Base-by-base conservation (phyloP, 2,113 vertebrate species). In the Neoarius graeffei region DNA sequence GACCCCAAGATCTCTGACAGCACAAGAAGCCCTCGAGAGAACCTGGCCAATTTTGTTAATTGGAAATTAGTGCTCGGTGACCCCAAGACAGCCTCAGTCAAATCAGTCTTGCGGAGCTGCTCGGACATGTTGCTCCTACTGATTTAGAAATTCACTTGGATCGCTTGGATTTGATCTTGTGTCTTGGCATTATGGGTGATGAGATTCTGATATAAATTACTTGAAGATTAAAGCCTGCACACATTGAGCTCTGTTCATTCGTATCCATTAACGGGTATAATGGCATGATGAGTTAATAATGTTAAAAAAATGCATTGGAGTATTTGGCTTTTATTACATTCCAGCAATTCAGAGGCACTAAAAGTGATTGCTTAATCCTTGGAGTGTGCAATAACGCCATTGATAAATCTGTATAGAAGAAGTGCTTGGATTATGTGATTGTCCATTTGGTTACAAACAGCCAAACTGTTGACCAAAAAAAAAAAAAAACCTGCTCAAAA, bases 1-100 rank as follows among this genome's bases (percentile, higher is more conserved):
- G 92, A 95, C 93, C 93, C 91, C 88, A 84, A 88, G 30, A 81
- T 84, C 86, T 66, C 52, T 60, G 42, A 92, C 80, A 91, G 66
- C 57, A 54, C 20, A 1, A n/a, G 23, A 17, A 27, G 69, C 50
- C 80, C 87, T 89, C 64, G 23, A 71, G 62, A 86, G 85, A 88
- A 89, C 79, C 42, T 82, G 60, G 85, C 59, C 82, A 76, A 71
- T 87, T 91, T 84, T 25, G 27, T 60, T 89, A 85, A 92, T 90
- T 88, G 73, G 85, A 88, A 87, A 91, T 88, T 56, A 87, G 89
- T 57, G 48, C 66, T 76, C 0, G 13, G 69, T 42, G 86, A 82
- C 86, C 85, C 84, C 83, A 62, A 77, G 71, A 59, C 76, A 86
- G 87, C 89, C 64, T 80, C 79, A 66, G 30, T 59, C 50, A 2